A percentile compares a stretch with the other conserved stretches of the same genome.
These are phyloP conservation scores for Pristionchus fissidentatus DNA, from an alignment of 2,888 invertebrate species.

Conservation along the genomic window DNA sequence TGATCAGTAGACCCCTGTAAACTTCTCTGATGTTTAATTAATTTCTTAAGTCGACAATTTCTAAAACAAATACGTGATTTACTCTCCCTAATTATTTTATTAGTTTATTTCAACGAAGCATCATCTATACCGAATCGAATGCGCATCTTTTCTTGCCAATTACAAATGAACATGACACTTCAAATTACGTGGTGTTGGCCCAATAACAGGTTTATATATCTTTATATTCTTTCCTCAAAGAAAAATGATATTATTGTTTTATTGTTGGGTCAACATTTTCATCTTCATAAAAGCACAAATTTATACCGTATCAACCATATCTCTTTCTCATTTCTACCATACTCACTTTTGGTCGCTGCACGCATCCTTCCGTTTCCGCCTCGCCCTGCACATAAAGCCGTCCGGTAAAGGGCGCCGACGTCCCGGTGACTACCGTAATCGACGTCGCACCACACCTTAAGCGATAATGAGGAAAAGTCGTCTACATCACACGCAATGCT, in stretches of 20 bases:
- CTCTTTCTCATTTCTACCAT: neutral
- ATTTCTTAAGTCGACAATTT: neutral
- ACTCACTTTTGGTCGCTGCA: neutral
- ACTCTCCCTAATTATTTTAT: too few species aligned
- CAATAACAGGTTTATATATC: too few species aligned
- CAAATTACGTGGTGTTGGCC: too few species aligned
- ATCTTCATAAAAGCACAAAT: neutral
- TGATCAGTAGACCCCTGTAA: constrained; percentile 20
- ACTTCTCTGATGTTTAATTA: neutral
- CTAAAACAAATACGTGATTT: too few species aligned
- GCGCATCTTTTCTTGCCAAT: too few species aligned
- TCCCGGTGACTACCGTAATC: constrained; percentile 50
- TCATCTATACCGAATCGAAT: too few species aligned
- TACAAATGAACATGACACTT: too few species aligned
- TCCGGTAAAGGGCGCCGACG: constrained; percentile 56
- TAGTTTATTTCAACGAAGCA: too few species aligned
- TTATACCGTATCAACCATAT: neutral
- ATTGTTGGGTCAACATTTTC: neutral
- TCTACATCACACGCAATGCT: too few species aligned
- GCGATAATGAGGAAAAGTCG: too few species aligned
- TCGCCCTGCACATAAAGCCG: constrained; percentile 74
- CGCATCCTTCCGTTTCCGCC: constrained; percentile 63
- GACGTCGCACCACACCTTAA: constrained; percentile 49
- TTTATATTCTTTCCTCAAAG: too few species aligned
- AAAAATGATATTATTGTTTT: too few species aligned